Base-by-base conservation (phyloP, 2,888 invertebrate genomes). In the Eristalinus sepulchralis region DNA sequence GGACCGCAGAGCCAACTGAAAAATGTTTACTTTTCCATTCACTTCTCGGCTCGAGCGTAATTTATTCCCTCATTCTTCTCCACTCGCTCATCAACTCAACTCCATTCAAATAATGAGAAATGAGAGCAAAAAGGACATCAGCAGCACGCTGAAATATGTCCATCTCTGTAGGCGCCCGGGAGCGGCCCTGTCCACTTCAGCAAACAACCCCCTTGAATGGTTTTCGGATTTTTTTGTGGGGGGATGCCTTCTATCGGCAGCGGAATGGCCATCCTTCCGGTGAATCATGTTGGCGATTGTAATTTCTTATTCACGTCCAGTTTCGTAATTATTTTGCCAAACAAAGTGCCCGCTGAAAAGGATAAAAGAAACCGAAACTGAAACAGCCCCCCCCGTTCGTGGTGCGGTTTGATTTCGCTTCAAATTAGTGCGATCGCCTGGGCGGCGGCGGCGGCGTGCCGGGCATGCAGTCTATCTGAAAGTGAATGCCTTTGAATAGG, bases 41-140 rank as follows among this genome's bases (percentile, higher is more conserved):
- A 80, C 72, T 62, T 80, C 55, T 39, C 66, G 64, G 59, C 39
- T 47, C 39, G 53, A 36, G 33, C 53, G 71, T 60, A 60, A 79
- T 79, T 79, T 79, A 79, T 79, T 72, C 66, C 72, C 67, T 80
- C 80, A 66, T 53, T 67, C 72, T 67, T 67, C 80, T 67, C 60
- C 5, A 5, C 47, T 1, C 47, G 8, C 47, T 67, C 72, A 62
- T 73, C 66, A 80, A 55, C 72, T 67, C 47, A 27, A 5, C 27
- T 27, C 27, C 27, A 53, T 67, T 47, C 39, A 66, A 66, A 72
- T 66, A 72, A 67, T 67, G 57, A 63, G 63, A 53, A 31, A 77
- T 22, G 62, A 34, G 27, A 27, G 27, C 22, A 70, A 63, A 17
- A 66, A 47, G n/a, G 47, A 27, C 76, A 62, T 31, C 33, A 62